Evolutionary conservation across 2,113 vertebrate genomes (phyloP), one percentile per base, ranked within the genome.

Genomic region (Symphodus melops): DNA sequence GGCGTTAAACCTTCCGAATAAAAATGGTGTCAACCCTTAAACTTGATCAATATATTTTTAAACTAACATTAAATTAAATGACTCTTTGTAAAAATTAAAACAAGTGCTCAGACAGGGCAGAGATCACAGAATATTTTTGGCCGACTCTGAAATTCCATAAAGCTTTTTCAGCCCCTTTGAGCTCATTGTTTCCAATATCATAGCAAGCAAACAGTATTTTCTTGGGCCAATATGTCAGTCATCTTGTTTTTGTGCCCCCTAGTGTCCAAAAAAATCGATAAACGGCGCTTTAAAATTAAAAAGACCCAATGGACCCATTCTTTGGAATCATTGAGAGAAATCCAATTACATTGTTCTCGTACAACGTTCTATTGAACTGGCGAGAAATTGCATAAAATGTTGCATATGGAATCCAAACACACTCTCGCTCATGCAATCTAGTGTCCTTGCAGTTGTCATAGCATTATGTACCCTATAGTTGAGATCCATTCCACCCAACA

Each of bases 171-270:
- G 46, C 11, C 36, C 19, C 21, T 51, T 80, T 42, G 4, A 59
- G 42, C 51, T 46, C 21, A 66, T 56, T 23, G 57, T 62, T 51
- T 17, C 37, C 1, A 53, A 48, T 55, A 16, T 0, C 37, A 42
- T 48, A 16, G n/a, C 23, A 36, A 20, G 2, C 10, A 21, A n/a
- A 46, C 14, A 39, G 23, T 51, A 60, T 69, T 68, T 52, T 9
- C 13, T 21, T 28, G 8, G 52, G 21, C 37, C 41, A 23, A 71
- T 46, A 23, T 25, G 56, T 69, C 49, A 66, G 44, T 46, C 20
- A 73, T 51, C 13, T 67, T 77, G 62, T 58, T 72, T 75, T 55
- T 62, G 42, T 72, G 20, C 63, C 70, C 61, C 28, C 16, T 48
- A 51, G 57, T 37, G 44, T 44, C n/a, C 59, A 19, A 61, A 67